Evolutionary conservation across 2,113 vertebrate species (phyloP).

Genomic region (Spermophilus dauricus): DNA sequence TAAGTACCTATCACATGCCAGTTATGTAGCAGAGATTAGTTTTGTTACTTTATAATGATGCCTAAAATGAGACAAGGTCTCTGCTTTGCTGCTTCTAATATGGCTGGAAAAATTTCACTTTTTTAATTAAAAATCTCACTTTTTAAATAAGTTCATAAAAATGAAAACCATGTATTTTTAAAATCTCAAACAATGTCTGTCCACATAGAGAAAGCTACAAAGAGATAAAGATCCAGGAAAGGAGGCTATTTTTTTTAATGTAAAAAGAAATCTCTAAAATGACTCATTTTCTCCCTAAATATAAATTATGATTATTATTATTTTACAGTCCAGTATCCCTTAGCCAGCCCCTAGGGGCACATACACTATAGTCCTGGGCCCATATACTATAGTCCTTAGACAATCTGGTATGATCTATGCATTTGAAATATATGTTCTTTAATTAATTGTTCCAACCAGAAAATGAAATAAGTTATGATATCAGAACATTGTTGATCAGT

Average conservation of each 20-base stretch:
- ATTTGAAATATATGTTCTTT: slow-evolving; percentile 39
- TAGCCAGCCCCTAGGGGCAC: neutral
- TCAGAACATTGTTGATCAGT: neutral
- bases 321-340: slow-evolving; percentile 56
- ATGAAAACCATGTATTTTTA: slow-evolving; percentile 8
- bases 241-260: slow-evolving; percentile 41
- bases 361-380: neutral
- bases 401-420: slow-evolving; percentile 32
- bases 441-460: slow-evolving; percentile 41
- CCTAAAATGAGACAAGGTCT: neutral
- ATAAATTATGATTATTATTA: slow-evolving; percentile 56
- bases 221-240: slow-evolving; percentile 51
- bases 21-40: neutral
- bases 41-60: neutral
- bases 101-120: neutral
- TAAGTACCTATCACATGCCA: neutral
- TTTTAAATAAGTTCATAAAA: neutral
- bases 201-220: neutral
- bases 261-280: slow-evolving; percentile 43
- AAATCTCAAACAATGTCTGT: neutral
- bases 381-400: neutral
- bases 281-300: slow-evolving; percentile 58
- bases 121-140: neutral
- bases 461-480: slow-evolving; percentile 40
- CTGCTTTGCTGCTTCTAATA: neutral